Percentiles rank a stretch among this genome's conserved stretches.
Evolutionary conservation across 35 echinoderm and acorn worm genomes (phyloP).

Genomic region (Apostichopus californicus): DNA sequence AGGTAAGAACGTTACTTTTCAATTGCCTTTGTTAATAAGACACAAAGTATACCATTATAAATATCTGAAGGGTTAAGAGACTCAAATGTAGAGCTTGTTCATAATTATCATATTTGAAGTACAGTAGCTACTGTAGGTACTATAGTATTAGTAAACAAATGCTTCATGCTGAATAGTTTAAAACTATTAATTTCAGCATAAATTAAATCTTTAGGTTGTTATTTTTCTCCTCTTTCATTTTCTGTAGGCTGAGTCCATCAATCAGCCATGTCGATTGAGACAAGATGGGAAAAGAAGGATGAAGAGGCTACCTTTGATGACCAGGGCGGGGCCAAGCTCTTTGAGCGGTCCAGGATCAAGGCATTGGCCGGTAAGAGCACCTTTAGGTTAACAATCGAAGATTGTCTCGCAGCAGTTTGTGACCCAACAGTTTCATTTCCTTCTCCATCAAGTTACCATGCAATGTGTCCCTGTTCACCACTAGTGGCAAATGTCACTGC

Average conservation of each 20-base stretch:
- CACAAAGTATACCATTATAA: too few species aligned
- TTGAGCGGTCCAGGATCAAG: constrained; percentile 98
- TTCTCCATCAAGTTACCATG: too few species aligned
- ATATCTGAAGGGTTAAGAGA: too few species aligned
- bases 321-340: constrained; percentile 95
- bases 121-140: neutral
- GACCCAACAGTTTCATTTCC: too few species aligned
- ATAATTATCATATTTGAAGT: too few species aligned
- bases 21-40: too few species aligned
- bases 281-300: constrained; percentile 53
- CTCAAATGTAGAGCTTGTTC: too few species aligned
- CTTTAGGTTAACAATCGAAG: too few species aligned
- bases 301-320: constrained; percentile 82
- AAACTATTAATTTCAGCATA: neutral
- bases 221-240: neutral
- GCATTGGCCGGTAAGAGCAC: constrained; percentile 86
- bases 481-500: too few species aligned
- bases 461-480: too few species aligned
- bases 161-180: neutral
- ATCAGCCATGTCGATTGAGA: constrained; percentile 80
- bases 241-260: constrained; percentile 55
- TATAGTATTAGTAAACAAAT: neutral
- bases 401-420: too few species aligned
- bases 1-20: too few species aligned
- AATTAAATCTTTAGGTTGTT: neutral